phyloP scores from a whole-genome alignment of 1,140 invertebrate genomes.

The Proctacanthus coquilletti region DNA sequence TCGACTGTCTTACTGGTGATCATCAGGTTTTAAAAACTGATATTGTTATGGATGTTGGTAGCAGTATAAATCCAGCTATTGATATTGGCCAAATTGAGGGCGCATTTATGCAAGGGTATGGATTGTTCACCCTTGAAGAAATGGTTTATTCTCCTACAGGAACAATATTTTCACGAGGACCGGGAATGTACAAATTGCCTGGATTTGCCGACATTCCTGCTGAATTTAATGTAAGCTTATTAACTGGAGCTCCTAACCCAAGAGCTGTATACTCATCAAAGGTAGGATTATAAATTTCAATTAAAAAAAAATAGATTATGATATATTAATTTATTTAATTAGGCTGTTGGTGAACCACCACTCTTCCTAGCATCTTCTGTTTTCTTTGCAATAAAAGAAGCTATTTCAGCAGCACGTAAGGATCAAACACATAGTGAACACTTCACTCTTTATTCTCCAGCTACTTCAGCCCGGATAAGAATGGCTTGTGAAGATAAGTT shows the following conservation, averaged over 20 bases:
- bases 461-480: conserved; percentile 74
- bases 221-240: conserved; percentile 82
- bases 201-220: conserved; percentile 77
- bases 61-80: conserved; percentile 88
- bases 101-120: conserved; percentile 84
- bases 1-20: conserved; percentile 78
- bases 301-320: neutral
- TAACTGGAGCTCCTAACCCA: conserved; percentile 75
- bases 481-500: conserved; percentile 80
- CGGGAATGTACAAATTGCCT: conserved; percentile 87
- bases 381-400: conserved; percentile 85
- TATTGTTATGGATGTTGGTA: conserved; percentile 87
- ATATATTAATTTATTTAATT: neutral
- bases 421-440: conserved; percentile 43
- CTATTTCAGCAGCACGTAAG: conserved; percentile 58
- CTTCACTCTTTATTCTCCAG: conserved; percentile 72
- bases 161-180: conserved; percentile 65
- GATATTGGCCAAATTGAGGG: conserved; percentile 95
- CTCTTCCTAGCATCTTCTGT: conserved; percentile 73
- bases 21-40: conserved; percentile 74
- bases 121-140: conserved; percentile 82
- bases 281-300: conserved; percentile 40
- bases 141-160: conserved; percentile 72
- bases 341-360: conserved; percentile 89
- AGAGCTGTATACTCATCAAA: conserved; percentile 90